Evolutionary conservation across 2,113 vertebrate species (phyloP), one percentile per base, ranked within the genome.

Genomic region (Neotoma lepida): DNA sequence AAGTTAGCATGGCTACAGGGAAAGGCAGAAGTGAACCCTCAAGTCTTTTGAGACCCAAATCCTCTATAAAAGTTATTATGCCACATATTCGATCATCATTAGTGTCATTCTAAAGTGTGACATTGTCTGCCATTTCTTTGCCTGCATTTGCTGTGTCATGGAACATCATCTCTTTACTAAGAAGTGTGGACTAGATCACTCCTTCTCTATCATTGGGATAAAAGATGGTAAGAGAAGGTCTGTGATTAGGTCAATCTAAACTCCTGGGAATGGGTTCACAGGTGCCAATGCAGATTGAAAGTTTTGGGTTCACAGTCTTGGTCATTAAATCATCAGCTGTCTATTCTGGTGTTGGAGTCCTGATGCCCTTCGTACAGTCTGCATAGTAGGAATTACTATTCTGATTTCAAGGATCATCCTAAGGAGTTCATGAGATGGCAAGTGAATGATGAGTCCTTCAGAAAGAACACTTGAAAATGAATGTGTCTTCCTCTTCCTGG

Each of bases 381-480:
- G 41, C 24, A 56, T 49, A 68, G 39, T 18, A 71, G 2, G 35
- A 49, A 82, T 68, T 68, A 9, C 77, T 58, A 73, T 82, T n/a
- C 28, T 84, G 14, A 91, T 64, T 89, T 82, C 68, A 70, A 6
- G 35, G 4, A n/a, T 39, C 39, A 64, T 35, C 30, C 39, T 61
- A 9, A 81, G 49, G 46, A 81, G 58, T 74, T 89, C 64, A 39
- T 89, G 30, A 85, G 22, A 56, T 18, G 39, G 4, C 35, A 78
- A 35, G 22, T 6, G 1, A 24, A 73, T 90, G 35, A 9, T 9
- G 6, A 87, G 13, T 35, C 71, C 18, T 58, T 76, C 64, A 58
- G 9, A 93, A 64, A 9, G 49, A 92, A 80, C 24, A 13, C 54
- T 87, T 89, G 63, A 56, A 93, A 93, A 94, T 84, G 49, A 88